phyloP scores from a whole-genome alignment of 2,113 vertebrate species.

The Oophaga pumilio region DNA sequence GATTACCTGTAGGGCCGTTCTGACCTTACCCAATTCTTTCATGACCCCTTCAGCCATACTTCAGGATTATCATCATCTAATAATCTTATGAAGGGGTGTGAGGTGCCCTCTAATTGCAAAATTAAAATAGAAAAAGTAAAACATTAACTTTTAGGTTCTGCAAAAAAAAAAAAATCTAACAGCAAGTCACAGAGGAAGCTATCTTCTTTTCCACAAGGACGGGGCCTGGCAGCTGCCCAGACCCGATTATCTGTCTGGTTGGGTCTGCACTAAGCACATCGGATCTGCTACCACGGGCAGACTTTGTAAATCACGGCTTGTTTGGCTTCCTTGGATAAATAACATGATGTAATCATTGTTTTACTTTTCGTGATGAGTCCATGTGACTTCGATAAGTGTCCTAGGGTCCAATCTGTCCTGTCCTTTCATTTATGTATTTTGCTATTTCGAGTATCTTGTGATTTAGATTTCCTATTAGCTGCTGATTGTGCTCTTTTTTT shows the following conservation, averaged over 20 bases:
- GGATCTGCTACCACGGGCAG: background rate
- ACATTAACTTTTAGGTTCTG: no score
- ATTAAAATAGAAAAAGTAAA: background rate
- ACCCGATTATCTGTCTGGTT: background rate
- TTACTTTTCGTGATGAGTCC: background rate
- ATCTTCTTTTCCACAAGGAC: background rate
- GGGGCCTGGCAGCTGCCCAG: background rate
- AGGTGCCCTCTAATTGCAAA: no score
- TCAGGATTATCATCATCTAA: no score
- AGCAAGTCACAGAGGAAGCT: background rate
- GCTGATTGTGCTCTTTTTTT: background rate
- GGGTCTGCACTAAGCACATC: background rate
- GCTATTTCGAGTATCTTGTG: background rate
- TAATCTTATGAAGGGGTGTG: no score
- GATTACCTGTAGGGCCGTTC: background rate
- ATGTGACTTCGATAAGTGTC: background rate
- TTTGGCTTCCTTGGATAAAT: background rate
- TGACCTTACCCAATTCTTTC: background rate
- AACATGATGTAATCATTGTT: background rate
- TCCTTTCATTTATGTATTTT: background rate
- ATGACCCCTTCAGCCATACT: background rate
- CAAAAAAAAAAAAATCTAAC: no score
- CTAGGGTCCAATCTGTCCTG: background rate
- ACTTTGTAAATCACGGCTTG: background rate
- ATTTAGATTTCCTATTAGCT: background rate